Percentiles rank a stretch among this genome's conserved stretches.
These are phyloP conservation scores for Deroptyus accipitrinus DNA, from an alignment of 2,113 vertebrate genomes.

Conservation along the genomic window DNA sequence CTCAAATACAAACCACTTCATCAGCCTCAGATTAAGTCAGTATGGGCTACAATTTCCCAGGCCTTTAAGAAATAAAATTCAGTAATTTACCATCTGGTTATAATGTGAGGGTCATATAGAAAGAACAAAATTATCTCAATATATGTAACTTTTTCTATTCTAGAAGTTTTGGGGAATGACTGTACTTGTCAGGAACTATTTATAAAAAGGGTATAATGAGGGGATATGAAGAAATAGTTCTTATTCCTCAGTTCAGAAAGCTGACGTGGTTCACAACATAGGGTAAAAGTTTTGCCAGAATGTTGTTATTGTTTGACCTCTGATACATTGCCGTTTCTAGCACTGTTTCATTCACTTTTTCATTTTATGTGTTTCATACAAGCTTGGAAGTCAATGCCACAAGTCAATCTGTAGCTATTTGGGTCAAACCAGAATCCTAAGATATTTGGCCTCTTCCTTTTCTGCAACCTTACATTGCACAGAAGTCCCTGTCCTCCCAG, in stretches of 20 bases:
- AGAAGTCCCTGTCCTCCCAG: not conserved
- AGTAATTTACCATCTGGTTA: conserved; percentile 64
- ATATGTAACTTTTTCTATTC: not conserved
- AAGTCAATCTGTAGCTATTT: not conserved
- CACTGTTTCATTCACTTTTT: conserved; percentile 7
- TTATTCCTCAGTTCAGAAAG: conserved; percentile 6
- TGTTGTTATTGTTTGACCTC: not conserved
- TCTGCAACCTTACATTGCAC: not conserved
- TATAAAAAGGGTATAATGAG: conserved; percentile 13
- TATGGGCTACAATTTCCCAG: conserved; percentile 43
- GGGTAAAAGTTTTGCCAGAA: not conserved
- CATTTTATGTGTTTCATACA: not conserved
- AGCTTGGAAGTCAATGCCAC: not conserved
- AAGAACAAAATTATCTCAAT: conserved; percentile 27
- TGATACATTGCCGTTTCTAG: conserved; percentile 25
- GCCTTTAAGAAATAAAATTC: conserved; percentile 36
- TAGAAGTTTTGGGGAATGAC: conserved; percentile 9
- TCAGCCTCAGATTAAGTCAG: conserved; percentile 66
- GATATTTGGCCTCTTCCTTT: not conserved
- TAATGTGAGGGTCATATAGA: conserved; percentile 28
- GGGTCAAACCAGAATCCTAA: not conserved
- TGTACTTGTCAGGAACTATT: conserved; percentile 37
- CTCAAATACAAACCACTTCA: conserved; percentile 65
- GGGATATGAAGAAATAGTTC: conserved; percentile 2
- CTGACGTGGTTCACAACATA: not conserved